A percentile compares a stretch with the other conserved stretches of the same genome.
phyloP scores from a whole-genome alignment of 2,888 invertebrate genomes.

The Oscheius sp. region DNA sequence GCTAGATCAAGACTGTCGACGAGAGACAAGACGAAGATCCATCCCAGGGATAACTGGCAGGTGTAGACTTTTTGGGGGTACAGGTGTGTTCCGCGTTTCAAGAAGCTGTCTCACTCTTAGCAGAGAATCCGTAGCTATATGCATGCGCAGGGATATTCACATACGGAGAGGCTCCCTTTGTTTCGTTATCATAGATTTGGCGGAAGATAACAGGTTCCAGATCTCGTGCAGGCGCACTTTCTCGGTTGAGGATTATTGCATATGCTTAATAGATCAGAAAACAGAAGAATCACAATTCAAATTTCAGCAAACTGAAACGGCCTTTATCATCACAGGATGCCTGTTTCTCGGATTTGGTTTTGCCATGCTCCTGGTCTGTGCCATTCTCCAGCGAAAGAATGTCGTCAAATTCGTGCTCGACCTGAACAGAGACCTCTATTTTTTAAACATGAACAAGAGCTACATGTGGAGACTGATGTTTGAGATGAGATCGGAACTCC shows the following conservation, averaged over 20 bases:
- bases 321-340: conserved; percentile 67
- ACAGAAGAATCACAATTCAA: background rate
- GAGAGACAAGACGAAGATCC: conserved; percentile 12
- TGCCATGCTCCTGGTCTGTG: conserved; percentile 67
- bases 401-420: conserved; percentile 69
- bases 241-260: conserved; percentile 3
- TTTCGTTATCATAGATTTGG: conserved; percentile 31
- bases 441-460: conserved; percentile 65
- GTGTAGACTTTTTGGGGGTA: background rate
- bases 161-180: conserved; percentile 8
- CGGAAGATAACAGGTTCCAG: conserved; percentile 28
- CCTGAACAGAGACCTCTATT: conserved; percentile 67
- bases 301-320: conserved; percentile 65
- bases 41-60: conserved; percentile 24
- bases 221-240: conserved; percentile 24
- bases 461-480: conserved; percentile 67
- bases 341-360: conserved; percentile 65
- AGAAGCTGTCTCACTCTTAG: background rate
- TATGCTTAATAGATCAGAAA: conserved; percentile 6
- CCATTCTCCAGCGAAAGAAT: conserved; percentile 70
- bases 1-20: background rate
- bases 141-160: conserved; percentile 17
- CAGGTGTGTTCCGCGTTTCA: conserved; percentile 4
- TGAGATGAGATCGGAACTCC: conserved; percentile 53
- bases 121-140: background rate